These are phyloP conservation scores for Drosophila lacteicornis DNA, from an alignment of 1,140 invertebrate genomes.

Conservation along the genomic window DNA sequence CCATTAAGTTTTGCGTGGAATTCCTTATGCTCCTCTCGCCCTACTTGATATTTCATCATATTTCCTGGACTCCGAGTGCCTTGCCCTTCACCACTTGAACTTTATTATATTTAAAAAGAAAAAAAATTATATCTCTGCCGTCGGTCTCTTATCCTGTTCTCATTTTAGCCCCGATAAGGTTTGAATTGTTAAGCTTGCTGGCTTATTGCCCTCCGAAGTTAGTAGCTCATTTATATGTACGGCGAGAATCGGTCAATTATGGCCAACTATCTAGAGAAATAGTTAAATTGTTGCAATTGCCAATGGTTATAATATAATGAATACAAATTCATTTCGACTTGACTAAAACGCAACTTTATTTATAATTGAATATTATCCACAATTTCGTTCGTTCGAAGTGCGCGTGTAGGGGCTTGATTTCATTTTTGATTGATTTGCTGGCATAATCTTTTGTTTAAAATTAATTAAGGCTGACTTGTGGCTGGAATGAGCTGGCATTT, in stretches of 20 bases:
- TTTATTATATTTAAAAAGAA: slow-evolving; percentile 22
- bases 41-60: slow-evolving; percentile 47
- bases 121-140: slow-evolving; percentile 9
- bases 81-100: slow-evolving; percentile 10
- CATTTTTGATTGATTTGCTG: background rate
- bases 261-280: slow-evolving; percentile 11
- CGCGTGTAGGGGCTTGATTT: background rate
- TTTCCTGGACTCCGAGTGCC: background rate
- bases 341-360: slow-evolving; percentile 3
- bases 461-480: background rate
- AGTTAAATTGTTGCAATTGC: slow-evolving; percentile 27
- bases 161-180: slow-evolving; percentile 9
- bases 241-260: slow-evolving; percentile 5
- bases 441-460: background rate
- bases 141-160: background rate
- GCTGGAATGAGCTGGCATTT: background rate
- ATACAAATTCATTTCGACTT: slow-evolving; percentile 10
- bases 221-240: slow-evolving; percentile 23
- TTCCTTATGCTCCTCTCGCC: slow-evolving; percentile 47
- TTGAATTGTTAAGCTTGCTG: background rate
- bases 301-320: slow-evolving; percentile 2
- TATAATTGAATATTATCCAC: slow-evolving; percentile 10
- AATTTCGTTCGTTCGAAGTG: background rate
- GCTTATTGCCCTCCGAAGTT: slow-evolving; percentile 9
- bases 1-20: slow-evolving; percentile 75